These are phyloP conservation scores for Cardinalis cardinalis DNA, from an alignment of 2,113 vertebrate species.

Conservation along the genomic window DNA sequence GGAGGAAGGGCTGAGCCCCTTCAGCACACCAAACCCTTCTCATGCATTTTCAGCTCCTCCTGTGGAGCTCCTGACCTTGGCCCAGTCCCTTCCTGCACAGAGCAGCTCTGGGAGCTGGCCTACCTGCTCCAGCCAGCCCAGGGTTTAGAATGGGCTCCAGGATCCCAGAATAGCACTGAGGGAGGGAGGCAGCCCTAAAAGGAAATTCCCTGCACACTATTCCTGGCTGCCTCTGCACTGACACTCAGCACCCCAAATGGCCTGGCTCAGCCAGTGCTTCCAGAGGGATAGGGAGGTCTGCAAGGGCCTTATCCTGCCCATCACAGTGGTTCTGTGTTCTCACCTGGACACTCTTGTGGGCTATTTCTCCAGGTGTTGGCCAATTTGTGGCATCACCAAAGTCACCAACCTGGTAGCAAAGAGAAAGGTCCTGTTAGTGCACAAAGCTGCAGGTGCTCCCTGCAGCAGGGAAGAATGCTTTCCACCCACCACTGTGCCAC, in stretches of 20 bases:
- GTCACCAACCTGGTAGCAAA: conserved; percentile 85
- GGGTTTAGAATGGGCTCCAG: neutral
- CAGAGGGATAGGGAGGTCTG: neutral
- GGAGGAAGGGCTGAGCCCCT: neutral
- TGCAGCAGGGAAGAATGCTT: neutral
- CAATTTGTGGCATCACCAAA: conserved; percentile 95
- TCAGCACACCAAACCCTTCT: neutral
- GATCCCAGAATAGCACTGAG: conserved; percentile 70
- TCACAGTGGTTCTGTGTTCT: neutral
- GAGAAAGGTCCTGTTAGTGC: conserved; percentile 20
- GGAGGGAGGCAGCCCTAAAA: conserved; percentile 79
- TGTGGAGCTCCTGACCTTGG: neutral
- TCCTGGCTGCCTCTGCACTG: conserved; percentile 61
- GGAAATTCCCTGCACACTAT: conserved; percentile 81
- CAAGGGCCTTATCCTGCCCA: neutral
- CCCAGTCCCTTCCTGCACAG: neutral
- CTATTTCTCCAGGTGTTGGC: conserved; percentile 97
- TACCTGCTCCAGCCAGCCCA: neutral
- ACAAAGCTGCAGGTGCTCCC: neutral
- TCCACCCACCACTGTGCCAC: neutral
- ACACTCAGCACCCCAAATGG: conserved; percentile 34
- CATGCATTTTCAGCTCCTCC: neutral
- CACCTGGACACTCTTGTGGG: conserved; percentile 93
- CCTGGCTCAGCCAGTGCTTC: neutral
- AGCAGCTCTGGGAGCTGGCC: neutral